Conservation (phyloP, 2,797 vertebrate species). For the Chrysocyon brachyurus region DNA sequence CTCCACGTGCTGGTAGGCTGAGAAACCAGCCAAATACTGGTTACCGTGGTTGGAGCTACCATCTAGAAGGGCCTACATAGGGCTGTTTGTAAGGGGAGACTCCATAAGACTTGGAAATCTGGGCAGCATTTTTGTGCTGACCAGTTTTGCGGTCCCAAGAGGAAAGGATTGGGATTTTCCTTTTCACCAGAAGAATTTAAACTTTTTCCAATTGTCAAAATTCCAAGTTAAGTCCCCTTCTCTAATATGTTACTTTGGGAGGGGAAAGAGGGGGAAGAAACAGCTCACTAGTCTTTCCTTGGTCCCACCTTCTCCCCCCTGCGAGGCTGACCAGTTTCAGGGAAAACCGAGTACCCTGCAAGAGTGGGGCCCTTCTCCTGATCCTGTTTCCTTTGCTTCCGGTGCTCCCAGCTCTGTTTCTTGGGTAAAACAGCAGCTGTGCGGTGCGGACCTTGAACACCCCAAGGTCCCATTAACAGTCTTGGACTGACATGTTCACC, state of each 20-base stretch:
- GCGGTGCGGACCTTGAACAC: neutral
- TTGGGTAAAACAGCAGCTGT: neutral
- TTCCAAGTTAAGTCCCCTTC: neutral
- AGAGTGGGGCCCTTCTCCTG: neutral
- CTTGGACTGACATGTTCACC: neutral
- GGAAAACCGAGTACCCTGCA: neutral
- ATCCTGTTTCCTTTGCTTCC: neutral
- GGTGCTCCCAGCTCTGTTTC: neutral
- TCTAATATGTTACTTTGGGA: neutral
- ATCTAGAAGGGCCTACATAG: neutral
- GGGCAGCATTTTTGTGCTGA: slow-evolving; percentile 28
- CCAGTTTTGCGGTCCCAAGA: slow-evolving; percentile 12
- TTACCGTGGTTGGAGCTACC: neutral
- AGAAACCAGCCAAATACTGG: neutral
- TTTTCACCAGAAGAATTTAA: slow-evolving; percentile 23
- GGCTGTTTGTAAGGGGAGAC: neutral
- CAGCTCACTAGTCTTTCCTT: neutral
- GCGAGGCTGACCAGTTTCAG: neutral
- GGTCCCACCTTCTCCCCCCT: neutral
- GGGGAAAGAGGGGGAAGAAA: neutral
- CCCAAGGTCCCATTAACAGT: slow-evolving; percentile 29
- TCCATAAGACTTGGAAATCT: neutral
- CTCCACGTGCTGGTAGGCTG: neutral
- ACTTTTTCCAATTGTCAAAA: neutral
- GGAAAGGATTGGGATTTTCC: neutral